These are phyloP conservation scores for Sebastes schlegelii DNA, from an alignment of 2,113 vertebrate species.

Conservation along the genomic window DNA sequence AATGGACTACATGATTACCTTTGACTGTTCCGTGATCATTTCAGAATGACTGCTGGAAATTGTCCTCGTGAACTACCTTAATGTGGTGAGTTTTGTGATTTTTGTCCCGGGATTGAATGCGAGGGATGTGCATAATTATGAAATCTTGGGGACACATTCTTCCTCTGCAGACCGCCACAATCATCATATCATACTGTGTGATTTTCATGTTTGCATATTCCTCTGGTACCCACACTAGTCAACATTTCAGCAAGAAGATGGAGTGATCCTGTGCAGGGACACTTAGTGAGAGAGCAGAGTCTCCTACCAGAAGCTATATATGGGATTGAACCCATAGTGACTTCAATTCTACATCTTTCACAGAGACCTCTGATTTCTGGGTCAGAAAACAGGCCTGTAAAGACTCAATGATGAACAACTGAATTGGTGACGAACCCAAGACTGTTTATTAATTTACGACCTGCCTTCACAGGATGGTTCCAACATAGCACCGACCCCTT, in stretches of 20 bases:
- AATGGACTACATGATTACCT: constrained; percentile 58
- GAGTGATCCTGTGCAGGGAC: background rate
- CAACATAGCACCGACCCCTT: no score
- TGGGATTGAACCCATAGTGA: background rate
- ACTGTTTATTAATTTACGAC: background rate
- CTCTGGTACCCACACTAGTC: background rate
- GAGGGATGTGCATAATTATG: constrained; percentile 1
- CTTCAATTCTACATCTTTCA: background rate
- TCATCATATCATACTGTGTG: background rate
- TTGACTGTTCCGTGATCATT: constrained; percentile 30
- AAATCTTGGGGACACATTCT: background rate
- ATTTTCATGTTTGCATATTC: constrained; percentile 8
- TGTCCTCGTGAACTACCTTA: constrained; percentile 14
- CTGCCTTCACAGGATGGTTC: background rate
- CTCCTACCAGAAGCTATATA: background rate
- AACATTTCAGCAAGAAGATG: background rate
- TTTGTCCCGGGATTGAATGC: constrained; percentile 1
- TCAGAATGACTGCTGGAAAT: constrained; percentile 24
- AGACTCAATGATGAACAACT: background rate
- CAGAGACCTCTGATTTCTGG: background rate
- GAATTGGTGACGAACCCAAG: background rate
- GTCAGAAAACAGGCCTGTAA: background rate
- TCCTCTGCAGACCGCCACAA: constrained; percentile 1
- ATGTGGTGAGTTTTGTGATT: constrained; percentile 17
- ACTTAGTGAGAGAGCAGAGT: background rate